These are phyloP conservation scores for Sebastes hubbsi DNA, from an alignment of 2,797 vertebrate genomes.

Conservation along the genomic window DNA sequence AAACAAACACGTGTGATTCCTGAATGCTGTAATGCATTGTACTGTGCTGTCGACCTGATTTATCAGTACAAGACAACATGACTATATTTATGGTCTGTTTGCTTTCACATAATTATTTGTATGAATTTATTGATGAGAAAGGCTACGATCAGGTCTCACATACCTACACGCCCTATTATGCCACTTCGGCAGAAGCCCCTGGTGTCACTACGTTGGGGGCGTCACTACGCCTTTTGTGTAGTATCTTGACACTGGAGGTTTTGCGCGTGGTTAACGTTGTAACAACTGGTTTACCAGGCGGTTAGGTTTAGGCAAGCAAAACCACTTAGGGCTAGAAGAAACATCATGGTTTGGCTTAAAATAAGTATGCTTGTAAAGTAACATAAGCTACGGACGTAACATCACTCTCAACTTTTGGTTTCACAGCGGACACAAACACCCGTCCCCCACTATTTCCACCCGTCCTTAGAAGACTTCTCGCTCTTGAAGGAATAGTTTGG, in stretches of 20 bases:
- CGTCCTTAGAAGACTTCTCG: neutral
- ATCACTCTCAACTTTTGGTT: neutral
- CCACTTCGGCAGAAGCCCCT: neutral
- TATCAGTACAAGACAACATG: neutral
- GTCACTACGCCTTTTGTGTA: neutral
- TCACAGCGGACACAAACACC: neutral
- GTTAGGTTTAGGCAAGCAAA: neutral
- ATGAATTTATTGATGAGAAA: neutral
- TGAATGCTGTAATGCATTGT: neutral
- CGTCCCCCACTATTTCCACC: neutral
- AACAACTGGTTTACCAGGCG: neutral
- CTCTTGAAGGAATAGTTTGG: neutral
- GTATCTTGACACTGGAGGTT: neutral
- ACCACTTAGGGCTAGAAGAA: neutral
- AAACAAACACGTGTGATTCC: conserved; percentile 21
- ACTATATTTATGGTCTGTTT: neutral
- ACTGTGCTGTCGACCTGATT: neutral
- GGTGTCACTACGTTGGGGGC: neutral
- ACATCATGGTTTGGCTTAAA: neutral
- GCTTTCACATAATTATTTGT: neutral
- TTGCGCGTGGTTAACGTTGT: neutral
- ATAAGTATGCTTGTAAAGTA: neutral
- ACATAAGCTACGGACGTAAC: neutral
- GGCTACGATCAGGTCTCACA: neutral
- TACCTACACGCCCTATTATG: neutral